phyloP scores from a whole-genome alignment of 2,888 invertebrate species.

The Chaetogeoica ovagalla region DNA sequence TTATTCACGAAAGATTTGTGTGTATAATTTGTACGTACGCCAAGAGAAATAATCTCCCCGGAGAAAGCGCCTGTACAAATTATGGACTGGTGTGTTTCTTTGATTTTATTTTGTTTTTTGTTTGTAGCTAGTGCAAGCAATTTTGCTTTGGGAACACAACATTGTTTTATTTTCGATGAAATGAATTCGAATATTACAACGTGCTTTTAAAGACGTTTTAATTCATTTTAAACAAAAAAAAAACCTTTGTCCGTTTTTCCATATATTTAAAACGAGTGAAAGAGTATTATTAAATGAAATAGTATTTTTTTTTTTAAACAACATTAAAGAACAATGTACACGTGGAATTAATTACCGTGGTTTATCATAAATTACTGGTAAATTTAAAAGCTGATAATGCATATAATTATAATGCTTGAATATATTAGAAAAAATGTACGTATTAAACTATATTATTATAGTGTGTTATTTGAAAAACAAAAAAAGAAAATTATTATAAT shows the following conservation, averaged over 20 bases:
- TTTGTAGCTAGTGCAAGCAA: neutral
- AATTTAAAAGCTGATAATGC: no score
- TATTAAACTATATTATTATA: no score
- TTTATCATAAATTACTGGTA: no score
- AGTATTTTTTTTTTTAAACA: neutral
- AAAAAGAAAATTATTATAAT: no score
- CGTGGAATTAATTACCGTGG: neutral
- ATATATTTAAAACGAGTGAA: neutral
- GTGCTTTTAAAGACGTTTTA: neutral
- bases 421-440: no score
- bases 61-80: neutral
- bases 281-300: neutral
- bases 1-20: neutral
- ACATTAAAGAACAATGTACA: neutral
- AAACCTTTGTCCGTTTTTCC: neutral
- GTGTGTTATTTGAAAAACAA: no score
- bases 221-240: slow-evolving; percentile 9
- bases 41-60: neutral
- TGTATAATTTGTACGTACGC: no score
- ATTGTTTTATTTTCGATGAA: slow-evolving; percentile 17
- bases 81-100: neutral
- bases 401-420: no score
- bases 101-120: neutral
- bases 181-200: slow-evolving; percentile 3
- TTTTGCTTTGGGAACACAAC: slow-evolving; percentile 3